Evolutionary conservation across 1,140 invertebrate genomes (phyloP), one percentile per base, ranked within the genome.

Genomic region (Mycetomoellerius zeteki): DNA sequence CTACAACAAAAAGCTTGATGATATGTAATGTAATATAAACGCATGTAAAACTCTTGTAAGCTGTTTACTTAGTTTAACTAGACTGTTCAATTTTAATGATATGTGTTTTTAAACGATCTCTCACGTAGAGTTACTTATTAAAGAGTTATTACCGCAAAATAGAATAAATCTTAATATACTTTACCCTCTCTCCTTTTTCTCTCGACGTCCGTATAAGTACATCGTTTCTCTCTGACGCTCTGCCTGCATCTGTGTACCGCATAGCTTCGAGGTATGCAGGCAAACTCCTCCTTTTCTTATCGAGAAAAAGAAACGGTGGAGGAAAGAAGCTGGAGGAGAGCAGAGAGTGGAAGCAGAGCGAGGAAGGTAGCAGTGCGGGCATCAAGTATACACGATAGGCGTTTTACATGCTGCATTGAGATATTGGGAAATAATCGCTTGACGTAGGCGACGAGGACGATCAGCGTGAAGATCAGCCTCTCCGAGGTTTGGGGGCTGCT

Each of bases 181-280:
- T 30, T 30, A 56, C 47, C 27, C 33, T 62, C 24, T 64, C 43
- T 43, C 50, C 60, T 54, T 24, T 86, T 54, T 33, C 21, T 33
- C n/a, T 8, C 56, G 43, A 58, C 65, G 52, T 65, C 65, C 80
- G 78, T 85, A 84, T 85, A 78, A 88, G 86, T 88, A 88, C 81
- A 88, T 90, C 87, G 86, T 86, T 85, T 82, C 86, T 89, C 62
- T 52, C 75, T 75, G 56, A 52, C 60, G 33, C 54, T 81, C 73
- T 78, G 81, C 88, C 88, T 89, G 88, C 71, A 72, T 92, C 67
- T 88, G 54, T 85, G 62, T 88, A 88, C 80, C 82, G 86, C 84
- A 92, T 91, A 91, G 85, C 89, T 89, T 84, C 75, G 16, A 89
- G 88, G 86, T 87, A 92, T 84, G 90, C 91, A 88, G 86, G 89